Evolutionary conservation across 2,888 invertebrate species (phyloP), one percentile per base, ranked within the genome.

Genomic region (Apamea anceps): DNA sequence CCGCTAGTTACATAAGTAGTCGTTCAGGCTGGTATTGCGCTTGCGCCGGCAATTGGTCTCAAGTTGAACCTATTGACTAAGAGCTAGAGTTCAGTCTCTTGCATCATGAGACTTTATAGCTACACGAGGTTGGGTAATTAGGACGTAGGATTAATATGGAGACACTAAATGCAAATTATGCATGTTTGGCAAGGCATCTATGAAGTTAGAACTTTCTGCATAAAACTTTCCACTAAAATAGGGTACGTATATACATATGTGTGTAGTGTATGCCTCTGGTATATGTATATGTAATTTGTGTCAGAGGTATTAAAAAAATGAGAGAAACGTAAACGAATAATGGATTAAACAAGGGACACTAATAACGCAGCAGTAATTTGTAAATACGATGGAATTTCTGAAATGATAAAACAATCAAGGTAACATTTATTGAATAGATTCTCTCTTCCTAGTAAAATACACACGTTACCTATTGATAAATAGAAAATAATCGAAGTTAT

Each of bases 1-100:
- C 77, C 57, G 68, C 68, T 65, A 71, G 77, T 89, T 89, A 90
- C 72, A 89, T 89, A 89, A 90, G 80, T n/a, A 78, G 80, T 81
- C n/a, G 87, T 72, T 81, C 71, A 65, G 48, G 28, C 60, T 32
- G 32, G 28, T 37, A 66, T 77, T 85, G 86, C 87, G 85, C 68
- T 45, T 10, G 72, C 73, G 72, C 72, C 79, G 80, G 62, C 72
- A 78, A 76, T 80, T 65, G 77, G 82, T 79, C 74, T 77, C 63
- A 67, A 80, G 80, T 89, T 79, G 80, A 75, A 78, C 72, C 54
- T 77, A 90, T 88, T 90, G 89, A 81, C 73, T 81, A 87, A 89
- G 75, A 75, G 62, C 28, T 79, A 82, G 83, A 81, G 82, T 90
- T 84, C 76, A 85, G 71, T 72, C 7, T 80, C 37, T 89, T 89